Percentiles rank a stretch among this genome's conserved stretches.
These are phyloP conservation scores for Poecilus cupreus DNA, from an alignment of 2,888 invertebrate genomes.

Conservation along the genomic window DNA sequence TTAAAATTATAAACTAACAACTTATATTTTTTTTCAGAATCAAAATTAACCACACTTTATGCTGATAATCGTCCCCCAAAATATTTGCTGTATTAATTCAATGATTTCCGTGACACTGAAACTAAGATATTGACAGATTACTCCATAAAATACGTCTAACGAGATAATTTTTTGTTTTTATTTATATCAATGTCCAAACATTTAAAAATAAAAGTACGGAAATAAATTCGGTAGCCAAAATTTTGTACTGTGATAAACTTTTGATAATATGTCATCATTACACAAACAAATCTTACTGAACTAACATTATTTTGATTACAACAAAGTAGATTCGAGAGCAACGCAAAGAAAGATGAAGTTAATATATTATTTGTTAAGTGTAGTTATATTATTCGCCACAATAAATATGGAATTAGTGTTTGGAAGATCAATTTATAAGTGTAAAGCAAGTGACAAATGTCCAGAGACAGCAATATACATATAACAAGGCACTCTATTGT, in stretches of 20 bases:
- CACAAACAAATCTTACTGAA: background rate
- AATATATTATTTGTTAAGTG: background rate
- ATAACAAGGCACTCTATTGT: slow-evolving; percentile 22
- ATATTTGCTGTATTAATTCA: too few relatives aligned
- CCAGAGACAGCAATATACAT: slow-evolving; percentile 31
- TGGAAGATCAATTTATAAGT: slow-evolving; percentile 25
- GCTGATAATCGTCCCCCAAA: too few relatives aligned
- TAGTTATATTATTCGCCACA: background rate
- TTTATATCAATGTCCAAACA: background rate
- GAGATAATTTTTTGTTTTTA: background rate
- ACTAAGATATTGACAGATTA: too few relatives aligned
- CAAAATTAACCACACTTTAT: too few relatives aligned
- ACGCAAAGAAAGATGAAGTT: too few relatives aligned
- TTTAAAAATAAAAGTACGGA: background rate
- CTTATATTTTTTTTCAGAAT: too few relatives aligned
- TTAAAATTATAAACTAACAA: too few relatives aligned
- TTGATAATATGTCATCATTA: background rate
- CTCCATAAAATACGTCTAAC: too few relatives aligned
- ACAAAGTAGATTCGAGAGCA: too few relatives aligned
- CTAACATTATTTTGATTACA: background rate
- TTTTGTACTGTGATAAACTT: background rate
- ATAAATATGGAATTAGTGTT: background rate
- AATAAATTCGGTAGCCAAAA: background rate
- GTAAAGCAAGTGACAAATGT: slow-evolving; percentile 29
- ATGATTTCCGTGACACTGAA: too few relatives aligned